phyloP scores from a whole-genome alignment of 2,888 invertebrate species.

The Hypsopygia costalis region DNA sequence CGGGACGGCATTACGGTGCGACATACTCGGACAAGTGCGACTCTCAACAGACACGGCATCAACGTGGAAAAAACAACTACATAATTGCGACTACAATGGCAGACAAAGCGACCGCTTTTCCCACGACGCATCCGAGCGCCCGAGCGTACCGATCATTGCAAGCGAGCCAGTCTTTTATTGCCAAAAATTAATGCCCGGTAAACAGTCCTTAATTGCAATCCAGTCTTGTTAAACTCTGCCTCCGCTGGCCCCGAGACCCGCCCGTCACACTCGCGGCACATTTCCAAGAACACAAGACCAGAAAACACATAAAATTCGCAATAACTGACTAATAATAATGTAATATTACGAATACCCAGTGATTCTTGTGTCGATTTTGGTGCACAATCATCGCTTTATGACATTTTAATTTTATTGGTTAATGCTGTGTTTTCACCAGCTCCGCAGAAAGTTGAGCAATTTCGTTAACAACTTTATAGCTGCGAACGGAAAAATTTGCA shows the following conservation, averaged over 20 bases:
- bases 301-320: conserved; percentile 57
- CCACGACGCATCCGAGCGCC: conserved; percentile 65
- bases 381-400: conserved; percentile 48
- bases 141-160: conserved; percentile 68
- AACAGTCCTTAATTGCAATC: conserved; percentile 75
- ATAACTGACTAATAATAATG: conserved; percentile 62
- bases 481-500: conserved; percentile 21
- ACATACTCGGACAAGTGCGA: conserved; percentile 70
- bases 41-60: conserved; percentile 45
- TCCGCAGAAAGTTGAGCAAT: conserved; percentile 35
- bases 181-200: conserved; percentile 79
- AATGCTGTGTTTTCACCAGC: conserved; percentile 37
- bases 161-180: conserved; percentile 76
- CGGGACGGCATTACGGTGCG: conserved; percentile 61
- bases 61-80: conserved; percentile 61
- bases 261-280: conserved; percentile 48
- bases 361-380: conserved; percentile 44
- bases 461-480: conserved; percentile 51
- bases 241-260: conserved; percentile 27
- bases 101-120: conserved; percentile 74
- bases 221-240: conserved; percentile 57
- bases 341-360: conserved; percentile 54
- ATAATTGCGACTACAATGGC: conserved; percentile 76
- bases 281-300: conserved; percentile 55
- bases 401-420: conserved; percentile 70